Conservation (phyloP, 2,113 vertebrate genomes). For the Vicugna pacos region DNA sequence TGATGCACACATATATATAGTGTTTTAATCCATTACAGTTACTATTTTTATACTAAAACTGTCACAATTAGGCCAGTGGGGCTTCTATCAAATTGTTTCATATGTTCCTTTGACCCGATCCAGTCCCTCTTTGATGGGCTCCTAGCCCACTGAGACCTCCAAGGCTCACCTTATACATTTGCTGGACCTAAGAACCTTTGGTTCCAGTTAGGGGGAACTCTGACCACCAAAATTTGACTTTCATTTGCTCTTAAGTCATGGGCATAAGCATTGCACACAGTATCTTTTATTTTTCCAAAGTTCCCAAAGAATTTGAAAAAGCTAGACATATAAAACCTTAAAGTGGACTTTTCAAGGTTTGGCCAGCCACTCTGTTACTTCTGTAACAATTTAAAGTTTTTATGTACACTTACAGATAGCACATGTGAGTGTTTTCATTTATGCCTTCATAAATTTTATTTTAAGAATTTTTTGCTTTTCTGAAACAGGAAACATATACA, state of each 20-base stretch:
- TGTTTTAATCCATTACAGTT: background rate
- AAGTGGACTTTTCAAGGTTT: background rate
- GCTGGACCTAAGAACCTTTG: background rate
- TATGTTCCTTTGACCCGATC: background rate
- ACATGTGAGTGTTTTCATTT: conserved; percentile 81
- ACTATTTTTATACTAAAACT: background rate
- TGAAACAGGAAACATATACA: conserved; percentile 80
- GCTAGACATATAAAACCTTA: background rate
- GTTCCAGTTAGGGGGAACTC: background rate
- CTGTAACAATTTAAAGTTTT: conserved; percentile 73
- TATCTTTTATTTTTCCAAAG: background rate
- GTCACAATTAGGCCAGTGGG: background rate
- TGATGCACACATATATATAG: background rate
- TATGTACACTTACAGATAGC: conserved; percentile 70
- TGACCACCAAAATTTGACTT: background rate
- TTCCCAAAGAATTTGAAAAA: conserved; percentile 14
- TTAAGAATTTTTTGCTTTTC: conserved; percentile 81
- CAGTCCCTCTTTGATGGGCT: background rate
- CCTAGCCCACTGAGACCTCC: background rate
- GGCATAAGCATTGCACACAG: background rate
- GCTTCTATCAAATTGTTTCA: background rate
- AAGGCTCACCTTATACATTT: background rate
- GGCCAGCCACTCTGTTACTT: conserved; percentile 56
- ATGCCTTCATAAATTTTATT: conserved; percentile 80
- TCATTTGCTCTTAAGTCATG: background rate